Conservation (phyloP, 2,888 invertebrate species). For the Cephalotes varians region DNA sequence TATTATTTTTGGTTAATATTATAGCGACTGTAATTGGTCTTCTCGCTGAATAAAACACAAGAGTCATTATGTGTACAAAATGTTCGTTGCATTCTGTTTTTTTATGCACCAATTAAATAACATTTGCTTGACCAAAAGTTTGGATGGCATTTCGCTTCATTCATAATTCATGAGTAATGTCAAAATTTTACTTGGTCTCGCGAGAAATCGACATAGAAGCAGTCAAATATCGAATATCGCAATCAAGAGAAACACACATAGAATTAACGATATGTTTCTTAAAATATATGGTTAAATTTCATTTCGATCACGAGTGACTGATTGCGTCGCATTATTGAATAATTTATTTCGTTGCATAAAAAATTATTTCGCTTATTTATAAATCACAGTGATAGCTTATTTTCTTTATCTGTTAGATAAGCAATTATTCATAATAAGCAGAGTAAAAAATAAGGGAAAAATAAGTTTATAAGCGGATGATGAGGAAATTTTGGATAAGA, state of each 20-base stretch:
- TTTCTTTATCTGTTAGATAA: not conserved
- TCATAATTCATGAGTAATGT: conserved; percentile 17
- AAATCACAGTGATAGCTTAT: conserved; percentile 12
- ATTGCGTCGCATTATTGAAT: not conserved
- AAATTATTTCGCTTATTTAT: not conserved
- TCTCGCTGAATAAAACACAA: conserved; percentile 2
- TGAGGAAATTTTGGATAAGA: conserved; percentile 8
- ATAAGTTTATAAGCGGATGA: not conserved
- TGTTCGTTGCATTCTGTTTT: not conserved
- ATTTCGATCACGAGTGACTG: not conserved
- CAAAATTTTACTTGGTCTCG: conserved; percentile 15
- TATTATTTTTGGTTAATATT: conserved; percentile 40
- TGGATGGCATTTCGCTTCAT: not conserved
- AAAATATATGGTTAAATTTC: conserved; percentile 22
- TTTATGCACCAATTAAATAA: conserved; percentile 20
- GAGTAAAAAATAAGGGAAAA: not conserved
- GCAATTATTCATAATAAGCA: not conserved
- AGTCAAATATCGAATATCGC: conserved; percentile 1
- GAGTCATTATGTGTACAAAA: conserved; percentile 20
- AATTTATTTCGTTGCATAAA: not conserved
- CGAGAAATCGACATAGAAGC: conserved; percentile 14
- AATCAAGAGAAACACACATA: not conserved
- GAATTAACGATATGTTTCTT: not conserved
- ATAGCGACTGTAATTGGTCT: conserved; percentile 8
- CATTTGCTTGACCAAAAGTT: not conserved